Conservation (phyloP, 2,113 vertebrate genomes). For the Mustela lutreola region DNA sequence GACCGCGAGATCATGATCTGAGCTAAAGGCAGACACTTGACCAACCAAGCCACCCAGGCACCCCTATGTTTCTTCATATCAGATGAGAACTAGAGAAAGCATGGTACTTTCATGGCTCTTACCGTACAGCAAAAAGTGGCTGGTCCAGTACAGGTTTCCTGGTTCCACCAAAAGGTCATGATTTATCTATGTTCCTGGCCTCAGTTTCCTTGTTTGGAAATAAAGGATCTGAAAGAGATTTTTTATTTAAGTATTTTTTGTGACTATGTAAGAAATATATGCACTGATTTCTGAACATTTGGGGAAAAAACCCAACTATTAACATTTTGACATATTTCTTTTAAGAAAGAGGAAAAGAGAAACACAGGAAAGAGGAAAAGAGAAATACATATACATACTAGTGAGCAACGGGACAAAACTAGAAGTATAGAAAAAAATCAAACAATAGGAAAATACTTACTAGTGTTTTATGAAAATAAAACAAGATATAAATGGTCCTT, state of each 20-base stretch:
- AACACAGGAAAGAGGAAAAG: background rate
- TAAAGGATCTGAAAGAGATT: background rate
- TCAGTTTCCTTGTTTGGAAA: conserved; percentile 19
- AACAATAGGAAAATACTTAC: background rate
- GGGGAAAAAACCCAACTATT: background rate
- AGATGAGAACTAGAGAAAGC: background rate
- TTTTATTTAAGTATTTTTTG: background rate
- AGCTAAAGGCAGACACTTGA: too few relatives aligned
- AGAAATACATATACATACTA: background rate
- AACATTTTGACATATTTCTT: conserved; percentile 44
- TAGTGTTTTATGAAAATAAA: conserved; percentile 46
- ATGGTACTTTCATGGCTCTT: background rate
- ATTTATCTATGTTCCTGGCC: background rate
- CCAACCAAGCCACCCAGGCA: too few relatives aligned
- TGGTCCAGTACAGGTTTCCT: background rate
- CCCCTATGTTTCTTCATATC: background rate
- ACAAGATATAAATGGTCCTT: background rate
- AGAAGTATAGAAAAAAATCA: background rate
- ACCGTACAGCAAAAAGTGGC: background rate
- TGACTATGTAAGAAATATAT: background rate
- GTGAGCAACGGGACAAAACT: background rate
- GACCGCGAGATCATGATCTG: too few relatives aligned
- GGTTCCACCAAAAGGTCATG: background rate
- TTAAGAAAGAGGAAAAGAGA: background rate
- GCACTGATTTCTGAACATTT: conserved; percentile 14